Conservation (phyloP, 2,113 vertebrate species). For the Pitta sordida region DNA sequence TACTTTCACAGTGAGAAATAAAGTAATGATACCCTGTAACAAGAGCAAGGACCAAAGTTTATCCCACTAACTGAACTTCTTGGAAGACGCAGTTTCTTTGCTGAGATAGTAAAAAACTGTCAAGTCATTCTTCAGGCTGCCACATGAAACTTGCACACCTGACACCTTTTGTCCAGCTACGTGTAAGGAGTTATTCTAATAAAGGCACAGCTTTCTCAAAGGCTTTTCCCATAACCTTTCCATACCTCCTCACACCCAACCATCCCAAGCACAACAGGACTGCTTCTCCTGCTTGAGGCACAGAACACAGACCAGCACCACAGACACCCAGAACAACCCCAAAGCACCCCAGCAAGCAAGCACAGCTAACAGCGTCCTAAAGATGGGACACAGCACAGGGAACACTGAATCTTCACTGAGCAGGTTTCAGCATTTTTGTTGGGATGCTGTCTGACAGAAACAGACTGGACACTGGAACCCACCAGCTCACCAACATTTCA, state of each 20-base stretch:
- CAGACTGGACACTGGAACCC: background rate
- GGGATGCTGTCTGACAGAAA: background rate
- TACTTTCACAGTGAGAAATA: background rate
- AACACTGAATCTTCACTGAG: background rate
- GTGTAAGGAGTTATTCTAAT: background rate
- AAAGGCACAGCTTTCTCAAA: background rate
- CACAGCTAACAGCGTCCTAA: background rate
- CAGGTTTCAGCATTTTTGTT: background rate
- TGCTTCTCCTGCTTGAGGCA: background rate
- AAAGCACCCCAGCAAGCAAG: background rate
- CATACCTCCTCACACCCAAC: fast-evolving
- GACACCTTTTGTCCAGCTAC: background rate
- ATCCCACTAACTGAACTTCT: background rate
- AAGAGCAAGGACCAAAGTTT: background rate
- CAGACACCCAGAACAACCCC: background rate
- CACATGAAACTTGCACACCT: background rate
- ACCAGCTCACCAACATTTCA: background rate
- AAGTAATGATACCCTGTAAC: background rate
- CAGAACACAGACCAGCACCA: background rate
- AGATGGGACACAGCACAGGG: background rate
- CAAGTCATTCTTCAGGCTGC: background rate
- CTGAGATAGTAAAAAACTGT: background rate
- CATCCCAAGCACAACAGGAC: background rate
- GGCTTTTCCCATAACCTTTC: background rate
- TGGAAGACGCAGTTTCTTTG: background rate